A percentile compares a stretch with the other conserved stretches of the same genome.
Conservation (phyloP, 2,888 invertebrate genomes). For the Chaetoderma sp. region DNA sequence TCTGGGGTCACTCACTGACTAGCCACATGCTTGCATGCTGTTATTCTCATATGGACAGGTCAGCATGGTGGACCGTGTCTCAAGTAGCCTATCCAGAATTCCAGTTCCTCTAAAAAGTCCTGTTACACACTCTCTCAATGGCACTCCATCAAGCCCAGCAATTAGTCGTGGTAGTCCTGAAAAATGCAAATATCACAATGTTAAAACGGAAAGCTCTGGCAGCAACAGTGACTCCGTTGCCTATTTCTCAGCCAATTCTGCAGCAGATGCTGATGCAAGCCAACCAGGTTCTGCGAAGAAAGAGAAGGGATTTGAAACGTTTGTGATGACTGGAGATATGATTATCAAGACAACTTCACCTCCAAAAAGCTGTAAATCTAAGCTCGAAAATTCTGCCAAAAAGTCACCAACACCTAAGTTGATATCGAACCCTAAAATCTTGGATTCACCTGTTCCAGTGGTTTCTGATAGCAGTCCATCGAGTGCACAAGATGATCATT, state of each 20-base stretch:
- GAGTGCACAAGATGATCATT: not conserved
- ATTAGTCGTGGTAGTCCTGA: slow-evolving; percentile 13
- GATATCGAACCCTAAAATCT: too few species aligned
- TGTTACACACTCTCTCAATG: slow-evolving; percentile 8
- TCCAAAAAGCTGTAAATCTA: slow-evolving; percentile 67
- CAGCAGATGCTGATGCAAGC: not conserved
- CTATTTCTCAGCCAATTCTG: not conserved
- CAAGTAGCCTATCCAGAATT: slow-evolving; percentile 53
- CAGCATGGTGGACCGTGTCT: slow-evolving; percentile 49
- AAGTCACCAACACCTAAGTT: slow-evolving; percentile 14
- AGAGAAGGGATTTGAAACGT: slow-evolving; percentile 70
- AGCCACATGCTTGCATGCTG: too few species aligned
- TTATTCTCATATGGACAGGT: too few species aligned
- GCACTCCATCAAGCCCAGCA: slow-evolving; percentile 10
- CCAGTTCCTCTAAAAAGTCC: slow-evolving; percentile 45
- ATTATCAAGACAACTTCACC: slow-evolving; percentile 86
- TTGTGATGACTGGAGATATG: slow-evolving; percentile 98
- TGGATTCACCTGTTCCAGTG: not conserved
- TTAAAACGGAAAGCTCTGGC: not conserved
- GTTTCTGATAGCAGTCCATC: not conserved
- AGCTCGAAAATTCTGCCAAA: slow-evolving; percentile 3
- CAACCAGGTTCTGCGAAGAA: slow-evolving; percentile 9
- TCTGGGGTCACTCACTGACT: too few species aligned
- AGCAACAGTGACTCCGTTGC: not conserved
- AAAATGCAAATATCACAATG: slow-evolving; percentile 12